Evolutionary conservation across 2,888 invertebrate genomes (phyloP), one percentile per base, ranked within the genome.

Genomic region (Cheilosia grossa): DNA sequence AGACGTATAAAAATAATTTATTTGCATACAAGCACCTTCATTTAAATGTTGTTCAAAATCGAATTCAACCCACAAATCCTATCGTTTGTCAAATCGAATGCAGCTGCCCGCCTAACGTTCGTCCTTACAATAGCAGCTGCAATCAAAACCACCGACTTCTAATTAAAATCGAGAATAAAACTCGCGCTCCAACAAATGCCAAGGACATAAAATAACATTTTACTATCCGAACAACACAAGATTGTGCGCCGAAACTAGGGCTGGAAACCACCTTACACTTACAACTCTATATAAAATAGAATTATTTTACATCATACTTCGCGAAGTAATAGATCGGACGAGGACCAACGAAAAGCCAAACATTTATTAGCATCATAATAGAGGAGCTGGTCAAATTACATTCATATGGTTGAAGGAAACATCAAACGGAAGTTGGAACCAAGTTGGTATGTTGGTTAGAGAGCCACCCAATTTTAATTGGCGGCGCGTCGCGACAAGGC

Each of bases 351-450:
- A 17, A 47, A 47, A n/a, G 17, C 0, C n/a, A 24, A 27, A 30
- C 53, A 53, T 30, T 53, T 53, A 53, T 53, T 53, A 30, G 53
- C 27, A 53, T 53, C 53, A 53, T 53, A 53, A 37, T 15, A 15
- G 13, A 15, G 30, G 53, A 53, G 4, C 15, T n/a, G 15, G 7
- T 5, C 7, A 44, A n/a, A 44, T 44, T 44, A 44, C 15, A 44
- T 44, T 0, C n/a, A 53, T 53, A 30, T 30, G 7, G 15, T 27
- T 27, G 10, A 4, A 19, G 33, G 17, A 15, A 17, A 33, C 56
- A 56, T 30, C 33, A 56, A 58, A 58, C 56, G 56, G 56, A 58
- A 58, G 56, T 37, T 30, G 19, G 37, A 24, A 51, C 30, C 9
- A 9, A 9, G 9, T 1, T 24, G 13, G 15, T 21, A 51, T 24